Conservation (phyloP, 2,888 invertebrate species). For the Caenorhabditis sinica region DNA sequence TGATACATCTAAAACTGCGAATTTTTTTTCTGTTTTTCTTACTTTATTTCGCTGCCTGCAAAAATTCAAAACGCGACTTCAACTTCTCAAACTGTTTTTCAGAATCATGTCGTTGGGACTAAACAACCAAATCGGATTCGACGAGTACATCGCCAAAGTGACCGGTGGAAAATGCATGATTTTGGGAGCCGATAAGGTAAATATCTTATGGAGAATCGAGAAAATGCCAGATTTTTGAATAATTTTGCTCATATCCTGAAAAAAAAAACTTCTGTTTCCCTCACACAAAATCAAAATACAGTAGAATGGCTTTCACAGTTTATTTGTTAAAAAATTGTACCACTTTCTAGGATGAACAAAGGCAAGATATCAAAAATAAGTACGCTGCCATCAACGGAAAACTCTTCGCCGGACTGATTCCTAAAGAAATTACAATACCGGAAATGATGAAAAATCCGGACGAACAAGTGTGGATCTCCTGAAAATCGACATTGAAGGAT, state of each 20-base stretch:
- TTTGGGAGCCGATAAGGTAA: slow-evolving; percentile 49
- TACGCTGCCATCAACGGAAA: slow-evolving; percentile 30
- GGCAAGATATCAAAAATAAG: background rate
- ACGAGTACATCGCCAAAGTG: slow-evolving; percentile 30
- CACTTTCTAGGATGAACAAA: slow-evolving; percentile 23
- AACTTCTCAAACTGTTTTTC: slow-evolving; percentile 28
- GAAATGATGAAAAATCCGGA: slow-evolving; percentile 30
- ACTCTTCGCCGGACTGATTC: slow-evolving; percentile 46
- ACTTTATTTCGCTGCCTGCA: no score
- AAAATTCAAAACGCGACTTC: background rate
- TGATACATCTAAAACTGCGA: no score
- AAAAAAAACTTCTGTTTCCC: no score
- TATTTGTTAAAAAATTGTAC: no score
- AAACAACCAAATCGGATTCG: slow-evolving; percentile 53
- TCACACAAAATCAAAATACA: no score
- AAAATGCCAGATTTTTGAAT: no score
- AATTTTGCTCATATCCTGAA: no score
- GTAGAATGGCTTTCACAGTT: no score
- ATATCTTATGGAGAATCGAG: background rate
- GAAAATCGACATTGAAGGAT: slow-evolving; percentile 65
- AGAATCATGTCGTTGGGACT: slow-evolving; percentile 58
- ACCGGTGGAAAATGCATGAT: slow-evolving; percentile 42
- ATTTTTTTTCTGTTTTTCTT: no score
- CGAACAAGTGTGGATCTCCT: slow-evolving; percentile 48
- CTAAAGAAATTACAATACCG: slow-evolving; percentile 19